Evolutionary conservation across 2,797 vertebrate genomes (phyloP).

Genomic region (Ctenopoma multispine): DNA sequence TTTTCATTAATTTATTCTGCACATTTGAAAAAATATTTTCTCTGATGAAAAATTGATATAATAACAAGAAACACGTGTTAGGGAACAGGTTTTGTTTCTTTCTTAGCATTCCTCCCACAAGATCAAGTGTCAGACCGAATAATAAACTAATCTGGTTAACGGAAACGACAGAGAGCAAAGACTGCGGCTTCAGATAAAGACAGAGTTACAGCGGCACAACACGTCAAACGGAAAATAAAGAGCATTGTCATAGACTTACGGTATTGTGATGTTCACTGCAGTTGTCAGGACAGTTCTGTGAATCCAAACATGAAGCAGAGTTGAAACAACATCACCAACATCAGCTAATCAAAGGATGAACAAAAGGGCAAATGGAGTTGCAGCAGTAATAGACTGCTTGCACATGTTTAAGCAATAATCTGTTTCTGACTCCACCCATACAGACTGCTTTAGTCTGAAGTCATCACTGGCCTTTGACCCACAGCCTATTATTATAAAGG

Average conservation of each 20-base stretch:
- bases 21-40: not conserved
- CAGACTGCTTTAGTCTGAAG: no score
- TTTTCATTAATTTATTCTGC: no score
- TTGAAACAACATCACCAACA: not conserved
- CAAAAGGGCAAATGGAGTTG: not conserved
- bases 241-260: slow-evolving; percentile 47
- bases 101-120: not conserved
- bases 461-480: no score
- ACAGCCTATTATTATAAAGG: no score
- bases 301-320: slow-evolving; percentile 16
- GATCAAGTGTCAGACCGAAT: not conserved
- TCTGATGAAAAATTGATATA: not conserved
- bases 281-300: slow-evolving; percentile 13
- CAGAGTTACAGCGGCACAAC: not conserved
- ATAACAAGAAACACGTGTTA: not conserved
- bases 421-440: slow-evolving; percentile 4
- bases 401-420: not conserved
- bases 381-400: not conserved
- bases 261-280: not conserved
- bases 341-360: not conserved
- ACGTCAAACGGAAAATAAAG: no score
- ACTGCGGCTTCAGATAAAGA: not conserved
- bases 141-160: not conserved
- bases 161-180: not conserved
- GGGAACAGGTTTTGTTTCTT: not conserved